These are phyloP conservation scores for Coptodon bakossiorum DNA, from an alignment of 2,113 vertebrate species.

Conservation along the genomic window DNA sequence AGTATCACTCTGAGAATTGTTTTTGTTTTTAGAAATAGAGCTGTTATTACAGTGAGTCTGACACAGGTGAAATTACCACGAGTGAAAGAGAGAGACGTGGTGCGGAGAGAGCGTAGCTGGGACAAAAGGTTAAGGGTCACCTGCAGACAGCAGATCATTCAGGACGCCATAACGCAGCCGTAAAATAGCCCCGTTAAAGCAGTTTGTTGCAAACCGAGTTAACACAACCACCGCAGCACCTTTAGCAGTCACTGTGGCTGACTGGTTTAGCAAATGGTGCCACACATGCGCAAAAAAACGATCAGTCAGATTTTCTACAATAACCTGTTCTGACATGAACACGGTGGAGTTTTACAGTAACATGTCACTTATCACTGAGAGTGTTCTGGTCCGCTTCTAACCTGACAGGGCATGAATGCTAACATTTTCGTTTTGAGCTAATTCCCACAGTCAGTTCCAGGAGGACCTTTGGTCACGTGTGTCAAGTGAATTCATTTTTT, in stretches of 20 bases:
- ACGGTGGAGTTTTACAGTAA: not conserved
- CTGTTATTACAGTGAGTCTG: conserved; percentile 42
- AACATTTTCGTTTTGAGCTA: not conserved
- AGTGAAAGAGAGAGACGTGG: not conserved
- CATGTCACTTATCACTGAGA: not conserved
- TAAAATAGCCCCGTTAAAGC: conserved; percentile 35
- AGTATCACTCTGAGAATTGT: conserved; percentile 36
- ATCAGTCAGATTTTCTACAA: not conserved
- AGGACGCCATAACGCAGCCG: conserved; percentile 19
- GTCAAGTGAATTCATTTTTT: not conserved
- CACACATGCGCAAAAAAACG: not conserved
- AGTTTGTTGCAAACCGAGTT: conserved; percentile 48
- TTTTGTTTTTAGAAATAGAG: conserved; percentile 31
- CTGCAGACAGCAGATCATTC: not conserved
- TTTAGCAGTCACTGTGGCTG: conserved; percentile 25
- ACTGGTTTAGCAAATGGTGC: not conserved
- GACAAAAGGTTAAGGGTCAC: conserved; percentile 36
- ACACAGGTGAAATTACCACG: not conserved
- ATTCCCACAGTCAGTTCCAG: not conserved
- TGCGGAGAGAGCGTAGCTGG: not conserved
- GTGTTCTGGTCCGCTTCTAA: not conserved
- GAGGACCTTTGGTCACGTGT: not conserved
- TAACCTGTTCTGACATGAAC: not conserved
- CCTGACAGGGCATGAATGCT: not conserved
- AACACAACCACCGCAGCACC: conserved; percentile 23